phyloP scores from a whole-genome alignment of 2,797 vertebrate species.

The Poliocrania exsul region DNA sequence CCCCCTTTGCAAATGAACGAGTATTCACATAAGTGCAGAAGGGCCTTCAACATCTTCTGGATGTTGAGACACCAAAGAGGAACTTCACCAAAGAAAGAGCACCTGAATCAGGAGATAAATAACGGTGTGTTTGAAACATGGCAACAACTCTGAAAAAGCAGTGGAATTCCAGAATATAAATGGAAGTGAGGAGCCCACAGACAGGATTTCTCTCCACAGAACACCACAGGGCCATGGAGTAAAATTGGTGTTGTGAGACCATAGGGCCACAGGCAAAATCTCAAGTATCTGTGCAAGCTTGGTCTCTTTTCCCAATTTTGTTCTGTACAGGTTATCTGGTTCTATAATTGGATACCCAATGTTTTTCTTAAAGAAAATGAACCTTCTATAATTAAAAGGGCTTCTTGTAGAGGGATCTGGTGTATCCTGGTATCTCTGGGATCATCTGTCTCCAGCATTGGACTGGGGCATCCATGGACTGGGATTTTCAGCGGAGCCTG shows the following conservation, averaged over 20 bases:
- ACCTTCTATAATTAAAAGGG: not conserved
- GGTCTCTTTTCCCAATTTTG: not conserved
- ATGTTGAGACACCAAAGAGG: rapidly evolving
- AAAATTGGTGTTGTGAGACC: not conserved
- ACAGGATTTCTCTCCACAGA: not conserved
- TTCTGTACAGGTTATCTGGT: not conserved
- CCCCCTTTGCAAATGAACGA: not conserved
- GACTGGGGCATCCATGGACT: not conserved
- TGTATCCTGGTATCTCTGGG: not conserved
- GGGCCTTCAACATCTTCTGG: not conserved
- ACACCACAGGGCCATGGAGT: rapidly evolving
- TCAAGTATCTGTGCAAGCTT: not conserved
- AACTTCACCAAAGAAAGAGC: not conserved
- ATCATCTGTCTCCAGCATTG: not conserved
- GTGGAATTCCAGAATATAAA: not conserved
- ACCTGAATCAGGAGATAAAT: not conserved
- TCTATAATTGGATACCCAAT: not conserved
- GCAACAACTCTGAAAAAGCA: not conserved
- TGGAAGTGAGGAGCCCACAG: not conserved
- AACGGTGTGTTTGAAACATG: not conserved
- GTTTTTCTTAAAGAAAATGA: not conserved
- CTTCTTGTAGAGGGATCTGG: not conserved
- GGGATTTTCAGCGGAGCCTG: not conserved
- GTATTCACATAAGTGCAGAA: rapidly evolving
- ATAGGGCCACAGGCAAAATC: not conserved